Percentiles rank a stretch among this genome's conserved stretches.
phyloP scores from a whole-genome alignment of 2,888 invertebrate genomes.

The Encarsia formosa region DNA sequence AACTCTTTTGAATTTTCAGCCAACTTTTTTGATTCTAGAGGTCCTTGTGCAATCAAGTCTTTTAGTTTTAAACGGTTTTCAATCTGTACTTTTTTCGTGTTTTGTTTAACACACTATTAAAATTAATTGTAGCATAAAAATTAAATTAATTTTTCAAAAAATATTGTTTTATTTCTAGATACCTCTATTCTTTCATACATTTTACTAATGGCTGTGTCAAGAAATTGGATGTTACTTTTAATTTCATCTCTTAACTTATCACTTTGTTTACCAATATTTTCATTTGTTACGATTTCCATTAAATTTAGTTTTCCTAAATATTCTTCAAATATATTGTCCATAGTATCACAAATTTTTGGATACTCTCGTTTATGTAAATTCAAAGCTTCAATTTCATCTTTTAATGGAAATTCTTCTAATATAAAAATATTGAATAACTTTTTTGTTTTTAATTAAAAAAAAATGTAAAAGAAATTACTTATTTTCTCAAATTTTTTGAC shows the following conservation, averaged over 20 bases:
- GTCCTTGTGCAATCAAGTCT: constrained; percentile 23
- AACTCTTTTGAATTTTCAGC: constrained; percentile 32
- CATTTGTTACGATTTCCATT: constrained; percentile 7
- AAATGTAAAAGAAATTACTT: background rate
- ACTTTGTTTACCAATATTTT: background rate
- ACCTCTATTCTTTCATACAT: constrained; percentile 5
- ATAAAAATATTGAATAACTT: background rate
- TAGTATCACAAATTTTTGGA: constrained; percentile 4
- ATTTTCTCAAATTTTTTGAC: background rate
- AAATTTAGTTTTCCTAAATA: background rate
- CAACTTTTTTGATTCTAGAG: constrained; percentile 25
- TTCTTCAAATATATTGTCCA: background rate
- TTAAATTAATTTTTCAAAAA: background rate
- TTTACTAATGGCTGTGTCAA: constrained; percentile 1
- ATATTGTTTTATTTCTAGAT: background rate
- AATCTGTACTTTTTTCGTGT: constrained; percentile 29
- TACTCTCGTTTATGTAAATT: background rate
- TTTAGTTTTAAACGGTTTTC: constrained; percentile 32
- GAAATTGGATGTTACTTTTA: background rate
- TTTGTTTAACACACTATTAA: constrained; percentile 29
- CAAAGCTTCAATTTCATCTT: constrained; percentile 1
- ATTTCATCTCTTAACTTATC: constrained; percentile 4
- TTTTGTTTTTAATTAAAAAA: background rate
- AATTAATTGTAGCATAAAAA: background rate
- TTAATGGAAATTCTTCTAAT: constrained; percentile 13